These are phyloP conservation scores for Lochmaea capreae DNA, from an alignment of 2,888 invertebrate genomes.

Conservation along the genomic window DNA sequence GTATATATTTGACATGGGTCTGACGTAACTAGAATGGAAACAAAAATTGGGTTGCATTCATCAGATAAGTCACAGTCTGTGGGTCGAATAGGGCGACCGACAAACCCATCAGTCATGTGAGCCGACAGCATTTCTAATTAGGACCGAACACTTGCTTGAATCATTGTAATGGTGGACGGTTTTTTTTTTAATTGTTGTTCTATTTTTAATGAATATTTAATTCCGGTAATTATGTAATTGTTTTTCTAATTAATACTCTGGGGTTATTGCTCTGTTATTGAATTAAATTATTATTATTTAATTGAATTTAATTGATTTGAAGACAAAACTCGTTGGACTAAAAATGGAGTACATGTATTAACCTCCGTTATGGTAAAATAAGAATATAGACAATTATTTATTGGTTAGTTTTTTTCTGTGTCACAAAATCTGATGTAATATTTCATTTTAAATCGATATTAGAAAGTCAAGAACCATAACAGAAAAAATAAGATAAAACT, in stretches of 20 bases:
- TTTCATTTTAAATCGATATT: too few relatives aligned
- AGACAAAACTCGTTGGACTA: too few relatives aligned
- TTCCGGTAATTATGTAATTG: conserved; percentile 9
- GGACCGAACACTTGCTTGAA: conserved; percentile 57
- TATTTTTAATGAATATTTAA: conserved; percentile 33
- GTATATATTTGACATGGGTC: conserved; percentile 63
- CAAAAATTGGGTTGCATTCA: conserved; percentile 50
- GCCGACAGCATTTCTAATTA: conserved; percentile 64
- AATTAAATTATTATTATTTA: background rate
- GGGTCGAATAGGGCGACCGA: conserved; percentile 49
- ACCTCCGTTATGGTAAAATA: too few relatives aligned
- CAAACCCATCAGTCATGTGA: conserved; percentile 61
- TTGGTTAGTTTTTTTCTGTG: too few relatives aligned
- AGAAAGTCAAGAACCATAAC: too few relatives aligned
- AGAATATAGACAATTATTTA: too few relatives aligned
- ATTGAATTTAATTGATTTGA: too few relatives aligned
- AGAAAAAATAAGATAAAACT: too few relatives aligned
- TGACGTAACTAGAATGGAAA: conserved; percentile 60
- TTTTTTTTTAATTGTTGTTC: conserved; percentile 31
- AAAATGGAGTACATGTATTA: too few relatives aligned
- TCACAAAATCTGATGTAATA: too few relatives aligned
- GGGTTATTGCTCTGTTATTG: conserved; percentile 4
- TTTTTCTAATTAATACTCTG: conserved; percentile 2
- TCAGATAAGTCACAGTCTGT: conserved; percentile 55
- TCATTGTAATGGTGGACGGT: conserved; percentile 47